Conservation (phyloP, 2,797 vertebrate species). For the Pygocentrus nattereri region DNA sequence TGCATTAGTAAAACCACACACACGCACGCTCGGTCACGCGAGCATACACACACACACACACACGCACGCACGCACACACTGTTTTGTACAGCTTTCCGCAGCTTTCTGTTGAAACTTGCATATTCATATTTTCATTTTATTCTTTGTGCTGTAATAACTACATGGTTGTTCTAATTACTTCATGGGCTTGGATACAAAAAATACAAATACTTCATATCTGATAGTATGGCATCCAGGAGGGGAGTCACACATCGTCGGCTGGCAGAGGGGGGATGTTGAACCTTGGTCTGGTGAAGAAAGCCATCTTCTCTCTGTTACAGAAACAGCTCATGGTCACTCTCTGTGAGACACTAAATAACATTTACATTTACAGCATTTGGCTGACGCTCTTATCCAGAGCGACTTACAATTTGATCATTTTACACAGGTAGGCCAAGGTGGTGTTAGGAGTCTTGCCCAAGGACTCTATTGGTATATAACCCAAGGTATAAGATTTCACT, state of each 20-base stretch:
- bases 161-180: constrained; percentile 85
- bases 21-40: constrained; percentile 24
- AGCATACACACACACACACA: constrained; percentile 31
- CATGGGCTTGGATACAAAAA: constrained; percentile 84
- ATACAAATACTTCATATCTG: constrained; percentile 93
- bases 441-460: too few relatives aligned
- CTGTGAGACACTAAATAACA: neutral
- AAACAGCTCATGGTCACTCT: neutral
- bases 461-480: too few relatives aligned
- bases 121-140: constrained; percentile 78
- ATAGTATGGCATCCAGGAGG: constrained; percentile 71
- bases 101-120: constrained; percentile 78
- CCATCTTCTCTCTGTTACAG: constrained; percentile 95
- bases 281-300: constrained; percentile 98
- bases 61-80: constrained; percentile 49
- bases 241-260: constrained; percentile 94
- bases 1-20: constrained; percentile 49
- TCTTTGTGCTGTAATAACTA: constrained; percentile 83
- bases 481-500: neutral
- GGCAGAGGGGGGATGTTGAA: constrained; percentile 97
- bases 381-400: too few relatives aligned
- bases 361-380: too few relatives aligned
- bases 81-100: constrained; percentile 68
- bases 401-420: too few relatives aligned
- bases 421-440: too few relatives aligned